Evolutionary conservation across 2,797 vertebrate species (phyloP), one percentile per base, ranked within the genome.

Genomic region (Tamandua tetradactyla): DNA sequence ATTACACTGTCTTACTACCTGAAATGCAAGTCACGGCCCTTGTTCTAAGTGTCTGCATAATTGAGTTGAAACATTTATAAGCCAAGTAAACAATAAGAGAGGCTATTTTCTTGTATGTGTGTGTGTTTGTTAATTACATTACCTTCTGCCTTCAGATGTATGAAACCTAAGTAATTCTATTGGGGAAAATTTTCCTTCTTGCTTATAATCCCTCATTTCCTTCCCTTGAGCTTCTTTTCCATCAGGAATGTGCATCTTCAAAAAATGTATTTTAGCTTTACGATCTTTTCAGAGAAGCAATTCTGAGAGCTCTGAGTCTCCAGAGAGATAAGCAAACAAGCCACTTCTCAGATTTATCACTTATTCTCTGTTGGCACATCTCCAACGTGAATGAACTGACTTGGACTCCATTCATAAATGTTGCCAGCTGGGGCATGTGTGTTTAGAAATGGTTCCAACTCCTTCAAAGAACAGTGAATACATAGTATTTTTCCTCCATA

Each of bases 201-300:
- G 15, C 25, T 35, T 37, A 40, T 8, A 37, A 23, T n/a, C 20
- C 61, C 37, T 47, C 18, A 2, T 22, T 8, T 18, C 40, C 32
- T 11, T 18, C 32, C 22, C 11, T 9, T 2, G 0, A n/a, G 2
- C 32, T n/a, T 25, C 18, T 12, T 57, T 42, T 1, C 0, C 42
- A 55, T 11, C 5, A 7, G 42, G 13, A 40, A 57, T 4, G 2
- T 25, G 69, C 2, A 30, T 2, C 15, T 11, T 47, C 47, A 55
- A 42, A 3, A 25, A 7, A 12, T 61, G 22, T 27, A 4, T 8
- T 9, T 88, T 32, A 80, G 66, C 59, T 81, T 57, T 37, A 10
- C 9, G 55, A 52, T 35, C 35, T 25, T 62, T 47, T 85, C 35
- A 35, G 79, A 8, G 72, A 62, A 83, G 37, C 20, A 0, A 0